Percentiles rank a stretch among this genome's conserved stretches.
phyloP scores from a whole-genome alignment of 92 coral and sea anemone genomes.

The Palythoa caribaeorum region DNA sequence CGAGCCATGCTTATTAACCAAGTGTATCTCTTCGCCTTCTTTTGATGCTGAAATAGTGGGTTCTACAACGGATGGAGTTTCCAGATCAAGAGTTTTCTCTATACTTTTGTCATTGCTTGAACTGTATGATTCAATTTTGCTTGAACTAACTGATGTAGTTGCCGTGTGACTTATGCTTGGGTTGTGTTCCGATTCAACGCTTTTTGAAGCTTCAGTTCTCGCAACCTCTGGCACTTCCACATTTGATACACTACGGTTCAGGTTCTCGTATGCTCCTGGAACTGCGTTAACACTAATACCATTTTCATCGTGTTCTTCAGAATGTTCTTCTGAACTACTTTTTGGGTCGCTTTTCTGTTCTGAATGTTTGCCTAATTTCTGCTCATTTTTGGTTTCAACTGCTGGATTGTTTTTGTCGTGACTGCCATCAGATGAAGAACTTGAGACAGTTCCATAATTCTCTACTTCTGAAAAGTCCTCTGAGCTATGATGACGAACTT shows the following conservation, averaged over 20 bases:
- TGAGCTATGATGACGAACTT: neutral
- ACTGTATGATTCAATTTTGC: neutral
- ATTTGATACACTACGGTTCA: neutral
- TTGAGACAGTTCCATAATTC: neutral
- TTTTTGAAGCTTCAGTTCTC: neutral
- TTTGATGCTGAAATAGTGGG: constrained; percentile 6
- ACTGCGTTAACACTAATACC: constrained; percentile 8
- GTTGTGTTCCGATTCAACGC: neutral
- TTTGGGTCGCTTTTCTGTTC: neutral
- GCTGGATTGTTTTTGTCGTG: neutral
- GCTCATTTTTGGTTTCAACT: neutral
- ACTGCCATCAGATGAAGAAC: neutral
- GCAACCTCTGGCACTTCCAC: neutral
- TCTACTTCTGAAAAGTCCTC: neutral
- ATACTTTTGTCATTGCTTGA: neutral
- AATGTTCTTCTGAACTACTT: neutral
- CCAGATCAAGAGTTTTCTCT: constrained; percentile 13
- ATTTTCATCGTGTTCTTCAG: neutral
- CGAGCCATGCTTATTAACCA: neutral
- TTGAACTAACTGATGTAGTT: neutral
- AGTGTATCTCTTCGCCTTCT: neutral
- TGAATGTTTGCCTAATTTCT: neutral
- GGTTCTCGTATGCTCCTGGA: constrained; percentile 21
- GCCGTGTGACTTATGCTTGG: neutral
- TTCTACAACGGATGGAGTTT: constrained; percentile 11